Base-by-base conservation (phyloP, 2,888 invertebrate genomes). In the Dasysyrphus tricinctus region DNA sequence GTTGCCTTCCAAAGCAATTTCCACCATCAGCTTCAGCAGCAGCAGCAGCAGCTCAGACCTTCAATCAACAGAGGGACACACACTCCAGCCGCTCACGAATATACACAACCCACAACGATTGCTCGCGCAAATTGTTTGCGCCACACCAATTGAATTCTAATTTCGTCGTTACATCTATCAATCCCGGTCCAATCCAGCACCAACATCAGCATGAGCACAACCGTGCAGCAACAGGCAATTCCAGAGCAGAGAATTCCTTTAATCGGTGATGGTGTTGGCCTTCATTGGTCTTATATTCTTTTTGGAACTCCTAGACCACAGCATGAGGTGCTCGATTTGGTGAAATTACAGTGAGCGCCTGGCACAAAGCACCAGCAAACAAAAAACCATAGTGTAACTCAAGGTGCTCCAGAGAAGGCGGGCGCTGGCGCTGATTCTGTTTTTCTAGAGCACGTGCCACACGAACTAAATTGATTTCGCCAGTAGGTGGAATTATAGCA, bases 381-480 rank as follows among this genome's bases (percentile, higher is more conserved):
- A 32, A 54, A 76, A 67, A 80, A n/a, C 72, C 80, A 75, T 63
- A 80, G 72, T 59, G 83, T 76, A 80, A 77, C 80, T 77, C 65
- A 56, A 75, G 83, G 75, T 76, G 75, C 61, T 42, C 39, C 16
- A 39, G 59, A 74, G 34, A 44, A 80, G 74, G 61, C 51, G 65
- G 72, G 74, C 65, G 0, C 24, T 74, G 72, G 49, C 42, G 47
- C 49, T 72, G 77, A 76, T 65, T 81, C 44, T 6, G 65, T 78
- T 69, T 90, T 91, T 91, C 91, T 91, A 89, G 91, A 90, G 91
- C 91, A 92, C 92, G 91, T 92, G 91, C 91, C 91, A 91, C 92
- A 92, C 91, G 92, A 92, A 90, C 89, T 90, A 91, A 92, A 92
- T 91, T 91, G 92, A 91, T 91, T 91, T 91, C 89, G 91, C 91